These are phyloP conservation scores for Rutilus rutilus DNA, from an alignment of 2,113 vertebrate genomes.

Conservation along the genomic window DNA sequence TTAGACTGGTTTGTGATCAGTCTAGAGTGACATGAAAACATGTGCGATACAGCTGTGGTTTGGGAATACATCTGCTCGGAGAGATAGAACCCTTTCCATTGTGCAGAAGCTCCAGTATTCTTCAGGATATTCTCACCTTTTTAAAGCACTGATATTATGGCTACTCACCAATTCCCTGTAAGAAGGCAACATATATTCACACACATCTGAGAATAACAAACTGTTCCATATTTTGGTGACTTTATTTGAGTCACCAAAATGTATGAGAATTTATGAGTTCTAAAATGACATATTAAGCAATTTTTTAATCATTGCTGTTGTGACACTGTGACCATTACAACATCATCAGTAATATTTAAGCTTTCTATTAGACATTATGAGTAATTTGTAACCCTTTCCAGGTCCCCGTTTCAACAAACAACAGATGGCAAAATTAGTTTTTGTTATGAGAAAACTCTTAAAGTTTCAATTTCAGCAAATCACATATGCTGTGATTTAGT, in stretches of 20 bases:
- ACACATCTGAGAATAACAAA: not conserved
- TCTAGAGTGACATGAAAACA: slow-evolving; percentile 68
- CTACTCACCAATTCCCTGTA: not conserved
- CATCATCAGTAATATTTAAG: slow-evolving; percentile 3
- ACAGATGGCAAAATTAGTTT: slow-evolving; percentile 32
- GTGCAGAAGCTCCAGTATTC: slow-evolving; percentile 10
- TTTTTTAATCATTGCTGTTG: not conserved
- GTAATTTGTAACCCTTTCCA: slow-evolving; percentile 25
- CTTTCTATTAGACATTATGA: slow-evolving; percentile 34
- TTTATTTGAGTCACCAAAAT: not conserved
- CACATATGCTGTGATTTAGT: slow-evolving; percentile 44
- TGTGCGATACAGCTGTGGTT: slow-evolving; percentile 77
- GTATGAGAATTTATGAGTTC: not conserved
- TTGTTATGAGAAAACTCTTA: slow-evolving; percentile 23
- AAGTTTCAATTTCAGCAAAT: slow-evolving; percentile 10
- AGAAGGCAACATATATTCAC: not conserved
- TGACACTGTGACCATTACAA: slow-evolving; percentile 8
- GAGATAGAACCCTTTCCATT: slow-evolving; percentile 32
- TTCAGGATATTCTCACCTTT: not conserved
- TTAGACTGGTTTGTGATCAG: slow-evolving; percentile 37
- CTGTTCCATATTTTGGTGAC: slow-evolving; percentile 12
- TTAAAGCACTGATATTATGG: not conserved
- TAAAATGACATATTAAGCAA: not conserved
- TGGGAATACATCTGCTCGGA: slow-evolving; percentile 35
- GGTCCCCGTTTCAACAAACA: slow-evolving; percentile 5